Evolutionary conservation across 2,113 vertebrate genomes (phyloP), one percentile per base, ranked within the genome.

Genomic region (Thermophis baileyi): DNA sequence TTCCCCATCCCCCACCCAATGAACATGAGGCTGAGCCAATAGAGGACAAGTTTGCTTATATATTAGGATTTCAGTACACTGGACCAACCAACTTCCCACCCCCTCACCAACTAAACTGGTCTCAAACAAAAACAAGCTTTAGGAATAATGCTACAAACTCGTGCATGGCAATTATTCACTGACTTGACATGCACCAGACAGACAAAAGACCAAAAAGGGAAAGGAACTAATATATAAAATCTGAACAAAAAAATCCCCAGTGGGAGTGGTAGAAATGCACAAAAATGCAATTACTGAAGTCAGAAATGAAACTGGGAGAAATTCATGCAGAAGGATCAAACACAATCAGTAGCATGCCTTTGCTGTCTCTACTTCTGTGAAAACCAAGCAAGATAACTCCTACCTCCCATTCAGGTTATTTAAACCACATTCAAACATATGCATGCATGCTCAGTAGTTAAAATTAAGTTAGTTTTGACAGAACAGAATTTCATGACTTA

Each of bases 21-120:
- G 94, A 96, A 93, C 57, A 30, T 89, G 94, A 91, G 0, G 16
- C 94, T 0, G 0, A 95, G 94, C 93, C 94, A 94, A 93, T 96
- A 95, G 96, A 95, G 85, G 96, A 87, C 95, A 96, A 96, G 96
- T 95, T 88, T 93, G 89, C 94, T 96, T 92, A 55, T 93, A 90
- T 94, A 95, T 88, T 20, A 81, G 10, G n/a, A 60, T 95, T 91
- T 96, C 91, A 94, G n/a, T 93, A 93, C 92, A 94, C 96, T 60
- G 91, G 94, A 94, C 53, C 85, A 46, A 93, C 93, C 94, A 92
- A 90, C 94, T 91, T 93, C 94, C 96, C 87, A 49, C 86, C 60
- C 93, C 55, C 74, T 92, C 92, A 90, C 89, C 46, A 24, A 91
- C 89, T 89, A 91, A 91, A 89, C 90, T 94, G 91, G 94, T 94